Evolutionary conservation across 2,797 vertebrate genomes (phyloP).

Genomic region (Sebastes iracundus): DNA sequence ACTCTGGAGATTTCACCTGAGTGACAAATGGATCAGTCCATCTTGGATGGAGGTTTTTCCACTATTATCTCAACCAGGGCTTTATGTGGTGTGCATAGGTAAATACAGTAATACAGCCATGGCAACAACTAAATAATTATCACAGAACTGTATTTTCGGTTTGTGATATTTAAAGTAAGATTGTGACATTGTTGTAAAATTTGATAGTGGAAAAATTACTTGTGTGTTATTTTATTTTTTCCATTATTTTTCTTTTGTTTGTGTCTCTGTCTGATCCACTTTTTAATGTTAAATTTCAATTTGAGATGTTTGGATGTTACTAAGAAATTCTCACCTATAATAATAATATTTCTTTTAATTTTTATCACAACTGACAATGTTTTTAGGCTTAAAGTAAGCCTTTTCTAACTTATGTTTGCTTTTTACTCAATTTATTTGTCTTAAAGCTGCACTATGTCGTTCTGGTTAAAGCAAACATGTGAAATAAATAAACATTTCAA

Average conservation of each 20-base stretch:
- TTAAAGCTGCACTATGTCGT: neutral
- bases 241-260: neutral
- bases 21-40: constrained; percentile 30
- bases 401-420: neutral
- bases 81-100: neutral
- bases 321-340: neutral
- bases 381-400: neutral
- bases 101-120: neutral
- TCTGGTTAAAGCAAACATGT: neutral
- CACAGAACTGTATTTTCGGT: neutral
- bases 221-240: constrained; percentile 3
- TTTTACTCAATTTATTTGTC: neutral
- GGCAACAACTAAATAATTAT: neutral
- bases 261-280: constrained; percentile 2
- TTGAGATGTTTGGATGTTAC: neutral
- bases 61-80: constrained; percentile 38
- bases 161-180: neutral
- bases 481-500: constrained; percentile 1
- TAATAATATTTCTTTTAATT: neutral
- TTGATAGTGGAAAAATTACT: constrained; percentile 62
- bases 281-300: neutral
- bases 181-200: neutral
- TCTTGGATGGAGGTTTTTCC: constrained; percentile 54
- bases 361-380: neutral
- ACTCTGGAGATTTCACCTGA: constrained; percentile 19